These are phyloP conservation scores for Paedocypris sp. DNA, from an alignment of 2,113 vertebrate genomes.

Conservation along the genomic window DNA sequence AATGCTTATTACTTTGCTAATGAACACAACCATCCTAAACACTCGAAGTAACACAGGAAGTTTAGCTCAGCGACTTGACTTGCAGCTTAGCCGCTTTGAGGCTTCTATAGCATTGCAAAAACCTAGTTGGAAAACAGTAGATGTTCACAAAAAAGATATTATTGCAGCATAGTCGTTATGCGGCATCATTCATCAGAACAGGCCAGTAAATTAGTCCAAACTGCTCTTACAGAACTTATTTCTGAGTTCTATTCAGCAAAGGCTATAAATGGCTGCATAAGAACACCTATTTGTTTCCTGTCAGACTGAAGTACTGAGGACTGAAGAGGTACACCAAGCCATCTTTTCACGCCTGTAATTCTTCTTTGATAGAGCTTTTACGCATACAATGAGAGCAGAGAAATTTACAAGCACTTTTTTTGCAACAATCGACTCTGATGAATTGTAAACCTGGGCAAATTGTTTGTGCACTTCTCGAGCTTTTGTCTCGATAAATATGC, in stretches of 20 bases:
- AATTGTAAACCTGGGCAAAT: slow-evolving; percentile 36
- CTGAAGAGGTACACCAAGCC: neutral
- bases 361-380: slow-evolving; percentile 36
- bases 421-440: slow-evolving; percentile 36
- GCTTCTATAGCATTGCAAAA: neutral
- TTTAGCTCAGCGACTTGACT: neutral
- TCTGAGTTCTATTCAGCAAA: neutral
- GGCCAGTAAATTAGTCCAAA: neutral
- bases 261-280: slow-evolving; percentile 8
- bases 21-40: neutral
- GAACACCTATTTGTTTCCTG: slow-evolving; percentile 11
- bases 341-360: slow-evolving; percentile 39
- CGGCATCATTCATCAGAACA: neutral
- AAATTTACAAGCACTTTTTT: slow-evolving; percentile 42
- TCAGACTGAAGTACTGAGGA: slow-evolving; percentile 2
- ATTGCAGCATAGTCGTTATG: neutral
- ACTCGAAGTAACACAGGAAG: neutral
- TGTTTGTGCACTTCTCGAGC: slow-evolving; percentile 11
- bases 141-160: neutral
- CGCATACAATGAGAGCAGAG: slow-evolving; percentile 38
- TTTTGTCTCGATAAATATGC: slow-evolving; percentile 39
- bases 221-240: neutral
- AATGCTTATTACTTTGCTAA: neutral
- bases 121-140: neutral
- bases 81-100: neutral